Evolutionary conservation across 2,113 vertebrate species (phyloP).

Genomic region (Hiodon alosoides): DNA sequence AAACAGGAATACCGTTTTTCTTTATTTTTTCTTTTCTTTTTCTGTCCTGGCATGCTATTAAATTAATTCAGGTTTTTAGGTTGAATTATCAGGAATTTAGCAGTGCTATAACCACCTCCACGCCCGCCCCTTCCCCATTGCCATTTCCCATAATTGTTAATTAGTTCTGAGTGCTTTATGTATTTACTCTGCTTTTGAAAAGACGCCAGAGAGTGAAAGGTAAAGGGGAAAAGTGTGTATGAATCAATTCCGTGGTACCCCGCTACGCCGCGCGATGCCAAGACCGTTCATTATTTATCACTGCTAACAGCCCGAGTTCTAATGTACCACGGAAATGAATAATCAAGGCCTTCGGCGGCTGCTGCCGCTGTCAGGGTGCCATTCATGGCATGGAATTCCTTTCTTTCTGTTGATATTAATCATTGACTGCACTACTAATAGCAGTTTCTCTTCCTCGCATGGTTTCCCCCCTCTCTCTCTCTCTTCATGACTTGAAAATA

Average conservation of each 20-base stretch:
- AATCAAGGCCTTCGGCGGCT: constrained; percentile 41
- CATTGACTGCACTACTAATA: constrained; percentile 44
- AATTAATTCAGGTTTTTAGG: constrained; percentile 55
- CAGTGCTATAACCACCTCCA: constrained; percentile 55
- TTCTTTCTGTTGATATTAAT: constrained; percentile 49
- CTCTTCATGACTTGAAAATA: not conserved
- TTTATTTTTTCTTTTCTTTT: not conserved
- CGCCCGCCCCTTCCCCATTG: constrained; percentile 37
- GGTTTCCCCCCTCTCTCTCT: not conserved
- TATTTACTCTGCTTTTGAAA: constrained; percentile 54
- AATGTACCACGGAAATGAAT: constrained; percentile 43
- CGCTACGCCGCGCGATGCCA: constrained; percentile 39
- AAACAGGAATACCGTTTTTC: too few relatives aligned
- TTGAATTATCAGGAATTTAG: constrained; percentile 56
- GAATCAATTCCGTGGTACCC: constrained; percentile 49
- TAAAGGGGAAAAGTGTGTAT: constrained; percentile 26
- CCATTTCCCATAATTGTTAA: constrained; percentile 49
- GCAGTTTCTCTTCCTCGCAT: constrained; percentile 31
- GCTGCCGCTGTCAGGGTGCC: constrained; percentile 37
- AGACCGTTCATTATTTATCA: constrained; percentile 52
- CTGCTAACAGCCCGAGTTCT: constrained; percentile 43
- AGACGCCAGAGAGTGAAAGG: constrained; percentile 40
- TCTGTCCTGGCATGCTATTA: constrained; percentile 39
- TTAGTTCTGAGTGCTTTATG: constrained; percentile 56
- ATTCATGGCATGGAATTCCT: constrained; percentile 39